phyloP scores from a whole-genome alignment of 2,113 vertebrate species.

The Sturnus vulgaris region DNA sequence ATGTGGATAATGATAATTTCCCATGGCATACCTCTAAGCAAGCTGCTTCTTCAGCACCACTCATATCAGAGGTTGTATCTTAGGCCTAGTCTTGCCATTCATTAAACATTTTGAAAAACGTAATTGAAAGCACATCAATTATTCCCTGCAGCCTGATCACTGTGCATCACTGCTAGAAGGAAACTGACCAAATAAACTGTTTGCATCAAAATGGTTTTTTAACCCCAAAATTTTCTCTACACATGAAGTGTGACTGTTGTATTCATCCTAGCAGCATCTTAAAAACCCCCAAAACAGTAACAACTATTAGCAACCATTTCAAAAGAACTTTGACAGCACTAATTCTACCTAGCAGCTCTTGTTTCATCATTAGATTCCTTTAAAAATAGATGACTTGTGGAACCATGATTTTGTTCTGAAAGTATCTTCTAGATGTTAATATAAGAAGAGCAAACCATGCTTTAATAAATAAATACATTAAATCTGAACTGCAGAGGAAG shows the following conservation, averaged over 20 bases:
- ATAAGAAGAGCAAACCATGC: not conserved
- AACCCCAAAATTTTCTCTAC: not conserved
- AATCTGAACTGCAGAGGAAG: not conserved
- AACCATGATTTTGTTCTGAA: not conserved
- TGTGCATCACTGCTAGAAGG: not conserved
- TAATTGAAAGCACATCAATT: not conserved
- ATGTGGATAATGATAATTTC: not conserved
- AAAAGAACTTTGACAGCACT: not conserved
- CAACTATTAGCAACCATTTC: not conserved
- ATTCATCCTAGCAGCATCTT: not conserved
- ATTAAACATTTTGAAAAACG: not conserved
- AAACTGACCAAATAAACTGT: not conserved
- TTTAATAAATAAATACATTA: conserved; percentile 20
- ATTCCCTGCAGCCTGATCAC: not conserved
- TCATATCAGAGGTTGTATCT: not conserved
- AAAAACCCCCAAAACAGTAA: not conserved
- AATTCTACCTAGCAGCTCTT: not conserved
- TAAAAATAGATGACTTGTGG: not conserved
- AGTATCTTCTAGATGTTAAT: not conserved
- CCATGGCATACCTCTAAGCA: not conserved
- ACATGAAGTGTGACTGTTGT: accelerated
- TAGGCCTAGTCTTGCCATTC: not conserved
- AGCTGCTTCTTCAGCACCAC: not conserved
- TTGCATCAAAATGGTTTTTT: not conserved
- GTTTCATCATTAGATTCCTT: not conserved